phyloP scores from a whole-genome alignment of 2,888 invertebrate genomes.

The Alloscopus bannaensis region DNA sequence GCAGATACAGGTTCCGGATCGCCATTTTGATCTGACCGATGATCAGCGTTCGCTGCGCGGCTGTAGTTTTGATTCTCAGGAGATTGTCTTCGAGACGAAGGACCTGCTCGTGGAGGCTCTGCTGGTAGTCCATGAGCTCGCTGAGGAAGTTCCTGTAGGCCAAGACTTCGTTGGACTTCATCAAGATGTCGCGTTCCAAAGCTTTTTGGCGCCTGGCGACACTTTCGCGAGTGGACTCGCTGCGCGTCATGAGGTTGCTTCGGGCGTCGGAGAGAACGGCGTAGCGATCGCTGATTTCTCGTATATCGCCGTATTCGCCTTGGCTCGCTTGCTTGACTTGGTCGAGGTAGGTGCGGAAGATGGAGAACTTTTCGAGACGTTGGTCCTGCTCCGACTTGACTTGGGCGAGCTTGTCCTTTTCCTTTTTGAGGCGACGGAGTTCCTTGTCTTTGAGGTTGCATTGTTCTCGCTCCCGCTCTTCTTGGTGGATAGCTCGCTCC shows the following conservation, averaged over 20 bases:
- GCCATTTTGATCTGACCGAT: constrained; percentile 72
- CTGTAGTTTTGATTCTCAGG: constrained; percentile 68
- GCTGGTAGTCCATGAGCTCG: constrained; percentile 68
- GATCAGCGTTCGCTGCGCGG: constrained; percentile 69
- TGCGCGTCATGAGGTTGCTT: constrained; percentile 42
- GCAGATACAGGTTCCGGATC: constrained; percentile 69
- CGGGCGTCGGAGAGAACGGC: constrained; percentile 65
- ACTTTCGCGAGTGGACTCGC: constrained; percentile 58
- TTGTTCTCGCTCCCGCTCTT: constrained; percentile 53
- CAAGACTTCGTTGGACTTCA: constrained; percentile 68
- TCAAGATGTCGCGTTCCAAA: constrained; percentile 64
- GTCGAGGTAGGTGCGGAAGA: constrained; percentile 70
- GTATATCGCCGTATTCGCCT: constrained; percentile 69
- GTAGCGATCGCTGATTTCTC: constrained; percentile 71
- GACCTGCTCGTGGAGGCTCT: constrained; percentile 62
- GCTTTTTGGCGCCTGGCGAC: constrained; percentile 62
- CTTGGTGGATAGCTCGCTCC: constrained; percentile 59
- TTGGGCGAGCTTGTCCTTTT: constrained; percentile 47
- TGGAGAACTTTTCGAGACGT: constrained; percentile 64
- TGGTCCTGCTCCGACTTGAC: constrained; percentile 53
- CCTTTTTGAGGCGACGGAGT: constrained; percentile 62
- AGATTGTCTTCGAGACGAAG: constrained; percentile 68
- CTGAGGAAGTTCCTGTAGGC: constrained; percentile 70
- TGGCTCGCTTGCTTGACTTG: constrained; percentile 67
- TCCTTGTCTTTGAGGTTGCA: constrained; percentile 57